Evolutionary conservation across 2,888 invertebrate species (phyloP).

Genomic region (Physocephala rufipes): DNA sequence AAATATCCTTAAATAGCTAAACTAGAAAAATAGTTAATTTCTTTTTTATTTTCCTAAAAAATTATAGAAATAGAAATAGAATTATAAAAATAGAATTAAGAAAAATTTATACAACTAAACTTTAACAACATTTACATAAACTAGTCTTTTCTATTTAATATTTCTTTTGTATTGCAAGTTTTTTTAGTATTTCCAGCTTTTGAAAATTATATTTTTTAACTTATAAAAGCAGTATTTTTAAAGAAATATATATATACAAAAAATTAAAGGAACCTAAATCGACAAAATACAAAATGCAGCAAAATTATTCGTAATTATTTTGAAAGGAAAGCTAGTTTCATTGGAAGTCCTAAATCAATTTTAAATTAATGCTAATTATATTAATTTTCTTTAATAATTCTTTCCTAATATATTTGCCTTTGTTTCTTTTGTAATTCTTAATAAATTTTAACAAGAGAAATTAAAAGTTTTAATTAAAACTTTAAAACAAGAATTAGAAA

Average conservation of each 20-base stretch:
- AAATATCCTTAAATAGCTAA: no score
- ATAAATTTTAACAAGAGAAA: conserved; percentile 40
- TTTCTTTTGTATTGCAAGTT: neutral
- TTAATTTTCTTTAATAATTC: no score
- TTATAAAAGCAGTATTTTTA: conserved; percentile 1
- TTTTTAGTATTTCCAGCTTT: neutral
- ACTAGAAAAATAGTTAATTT: no score
- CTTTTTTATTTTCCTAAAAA: no score
- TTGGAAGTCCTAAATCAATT: no score
- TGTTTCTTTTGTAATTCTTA: conserved; percentile 2
- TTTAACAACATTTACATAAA: neutral
- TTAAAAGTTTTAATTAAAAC: conserved; percentile 27
- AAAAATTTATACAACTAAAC: neutral
- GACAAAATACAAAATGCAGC: neutral
- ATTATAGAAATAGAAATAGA: no score
- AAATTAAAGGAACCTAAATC: conserved; percentile 19
- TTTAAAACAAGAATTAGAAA: conserved; percentile 37
- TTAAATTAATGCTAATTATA: no score
- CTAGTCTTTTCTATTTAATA: neutral
- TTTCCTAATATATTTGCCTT: no score
- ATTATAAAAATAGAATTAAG: neutral
- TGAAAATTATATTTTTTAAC: neutral
- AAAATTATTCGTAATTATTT: no score
- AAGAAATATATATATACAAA: no score
- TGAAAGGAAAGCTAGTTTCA: no score